Evolutionary conservation across 2,797 vertebrate genomes (phyloP).

Genomic region (Lateolabrax maculatus): DNA sequence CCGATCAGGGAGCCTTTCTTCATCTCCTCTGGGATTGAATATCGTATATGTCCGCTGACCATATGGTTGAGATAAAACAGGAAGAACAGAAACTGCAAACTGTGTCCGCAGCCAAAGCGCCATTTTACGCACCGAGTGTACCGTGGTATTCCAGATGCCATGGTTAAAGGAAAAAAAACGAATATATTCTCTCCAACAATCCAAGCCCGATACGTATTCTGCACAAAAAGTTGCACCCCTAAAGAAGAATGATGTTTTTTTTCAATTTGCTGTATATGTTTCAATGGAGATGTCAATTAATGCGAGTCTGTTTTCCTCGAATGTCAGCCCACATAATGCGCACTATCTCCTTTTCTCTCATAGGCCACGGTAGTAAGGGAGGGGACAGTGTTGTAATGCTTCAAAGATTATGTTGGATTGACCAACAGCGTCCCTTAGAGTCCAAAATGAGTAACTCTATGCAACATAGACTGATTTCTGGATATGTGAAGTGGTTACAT

Average conservation of each 20-base stretch:
- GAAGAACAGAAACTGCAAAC: constrained; percentile 65
- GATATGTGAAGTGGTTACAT: not conserved
- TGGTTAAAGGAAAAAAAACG: not conserved
- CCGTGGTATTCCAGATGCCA: constrained; percentile 3
- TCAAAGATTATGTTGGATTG: not conserved
- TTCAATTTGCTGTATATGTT: accelerated
- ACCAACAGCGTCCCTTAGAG: constrained; percentile 72
- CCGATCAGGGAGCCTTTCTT: constrained; percentile 82
- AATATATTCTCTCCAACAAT: not conserved
- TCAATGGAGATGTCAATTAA: accelerated
- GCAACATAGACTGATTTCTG: accelerated
- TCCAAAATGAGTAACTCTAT: constrained; percentile 10
- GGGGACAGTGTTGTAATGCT: not conserved
- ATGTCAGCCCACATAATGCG: not conserved
- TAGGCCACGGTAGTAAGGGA: not conserved
- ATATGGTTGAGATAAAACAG: not conserved
- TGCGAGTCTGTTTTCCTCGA: not conserved
- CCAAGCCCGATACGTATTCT: not conserved
- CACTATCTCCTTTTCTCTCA: not conserved
- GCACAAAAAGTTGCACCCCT: accelerated
- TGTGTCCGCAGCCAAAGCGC: constrained; percentile 54
- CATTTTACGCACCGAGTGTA: constrained; percentile 54
- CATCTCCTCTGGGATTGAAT: constrained; percentile 91
- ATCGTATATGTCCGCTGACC: constrained; percentile 83
- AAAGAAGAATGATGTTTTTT: accelerated